Evolutionary conservation across 2,797 vertebrate genomes (phyloP), one percentile per base, ranked within the genome.

Genomic region (Delichon dasypus): DNA sequence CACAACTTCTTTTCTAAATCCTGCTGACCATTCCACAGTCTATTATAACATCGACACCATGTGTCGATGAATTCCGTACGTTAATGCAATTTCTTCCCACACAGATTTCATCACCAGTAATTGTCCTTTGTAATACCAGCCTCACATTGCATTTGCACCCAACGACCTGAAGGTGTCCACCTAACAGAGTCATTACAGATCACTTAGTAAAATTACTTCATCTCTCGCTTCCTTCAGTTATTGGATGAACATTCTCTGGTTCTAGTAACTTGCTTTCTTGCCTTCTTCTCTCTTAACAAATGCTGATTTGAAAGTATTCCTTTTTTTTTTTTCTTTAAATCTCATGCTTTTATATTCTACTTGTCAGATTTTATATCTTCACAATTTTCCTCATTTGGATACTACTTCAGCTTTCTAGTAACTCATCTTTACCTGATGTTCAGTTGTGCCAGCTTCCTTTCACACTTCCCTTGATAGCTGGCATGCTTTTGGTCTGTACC

Each of bases 381-480:
- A 38, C 11, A 10, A 6, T 61, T 79, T 76, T 88, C 22, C 55
- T 76, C 18, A 66, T 48, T 60, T 79, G 26, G 58, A 40, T 73
- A 58, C 51, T 26, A 40, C 47, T 82, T 79, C 55, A 76, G 51
- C 40, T 66, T 89, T 85, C 78, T 19, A 87, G 29, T n/a, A 90
- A 40, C 54, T 27, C 38, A 30, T 17, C 67, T 84, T 53, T 73
- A 73, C 77, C 77, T 61, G 26, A 76, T 55, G 40, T 51, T 92
- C 78, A 89, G 71, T 34, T 45, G 66, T 21, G 50, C 65, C 66
- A 74, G 51, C 45, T 87, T 89, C 70, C 45, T 74, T 84, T 84
- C 77, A 75, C 84, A 64, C 45, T 7, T 81, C 54, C 29, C 77
- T 50, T 11, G 29, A 81, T 7, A 84, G 58, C 54, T 88, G 65